Conservation (phyloP, 2,113 vertebrate species). For the Ornithorhynchus anatinus region DNA sequence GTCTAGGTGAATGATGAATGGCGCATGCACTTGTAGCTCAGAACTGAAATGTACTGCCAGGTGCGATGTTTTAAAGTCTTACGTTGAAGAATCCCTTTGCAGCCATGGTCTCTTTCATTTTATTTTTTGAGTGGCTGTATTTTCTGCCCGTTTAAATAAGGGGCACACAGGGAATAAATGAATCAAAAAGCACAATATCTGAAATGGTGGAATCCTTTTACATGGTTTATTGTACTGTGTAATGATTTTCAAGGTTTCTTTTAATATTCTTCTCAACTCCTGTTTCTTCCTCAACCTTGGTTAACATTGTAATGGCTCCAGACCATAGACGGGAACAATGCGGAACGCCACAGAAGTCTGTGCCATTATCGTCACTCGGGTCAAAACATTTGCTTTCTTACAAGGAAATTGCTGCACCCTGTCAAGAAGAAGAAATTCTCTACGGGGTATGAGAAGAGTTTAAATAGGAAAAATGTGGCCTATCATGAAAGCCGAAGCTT, state of each 20-base stretch:
- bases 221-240: slow-evolving; percentile 8
- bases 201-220: slow-evolving; percentile 34
- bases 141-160: slow-evolving; percentile 38
- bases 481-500: neutral
- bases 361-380: neutral
- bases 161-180: too few relatives aligned
- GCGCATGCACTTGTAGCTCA: too few relatives aligned
- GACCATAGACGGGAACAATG: neutral
- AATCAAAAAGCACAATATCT: too few relatives aligned
- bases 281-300: neutral
- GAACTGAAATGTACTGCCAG: too few relatives aligned
- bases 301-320: neutral
- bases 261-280: neutral
- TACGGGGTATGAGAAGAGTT: neutral
- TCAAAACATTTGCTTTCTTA: neutral
- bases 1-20: too few relatives aligned
- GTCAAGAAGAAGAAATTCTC: neutral
- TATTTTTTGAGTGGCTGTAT: slow-evolving; percentile 30
- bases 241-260: neutral
- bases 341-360: neutral
- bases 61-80: slow-evolving; percentile 3
- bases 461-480: neutral
- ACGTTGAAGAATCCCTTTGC: slow-evolving; percentile 23
- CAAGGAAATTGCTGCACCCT: neutral
- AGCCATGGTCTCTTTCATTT: neutral